Evolutionary conservation across 2,113 vertebrate genomes (phyloP), one percentile per base, ranked within the genome.

Genomic region (Antechinus stuartii): DNA sequence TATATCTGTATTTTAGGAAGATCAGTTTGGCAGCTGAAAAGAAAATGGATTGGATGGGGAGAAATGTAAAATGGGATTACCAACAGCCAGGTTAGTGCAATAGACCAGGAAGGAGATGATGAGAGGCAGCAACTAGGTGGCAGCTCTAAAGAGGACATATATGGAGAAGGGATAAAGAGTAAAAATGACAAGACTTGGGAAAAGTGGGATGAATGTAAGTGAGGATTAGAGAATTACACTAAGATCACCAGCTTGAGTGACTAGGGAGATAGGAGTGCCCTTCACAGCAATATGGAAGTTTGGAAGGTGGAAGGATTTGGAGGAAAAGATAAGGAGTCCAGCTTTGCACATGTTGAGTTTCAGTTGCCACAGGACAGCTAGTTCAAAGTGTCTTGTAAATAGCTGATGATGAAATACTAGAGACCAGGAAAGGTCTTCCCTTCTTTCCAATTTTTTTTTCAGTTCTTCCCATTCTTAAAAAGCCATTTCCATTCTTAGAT

Each of bases 141-240:
- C 42, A 54, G 90, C 0, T 0, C 0, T 3, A 19, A 50, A 24
- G 7, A 49, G 47, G 2, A 9, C 47, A 54, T 50, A 57, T 27
- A n/a, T 23, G 76, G 26, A 19, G 11, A 93, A 54, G 42, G 9
- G 0, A 26, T 55, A 23, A 35, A 90, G 54, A 90, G 30, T 55
- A 7, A 14, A 0, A 6, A 68, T 24, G n/a, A 6, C 12, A 53
- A 76, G 27, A 55, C 30, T 25, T 25, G 1, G n/a, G n/a, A 0
- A 23, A 22, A 22, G 16, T 42, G 35, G 35, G 1, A 6, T 84
- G 68, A 84, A 84, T 84, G 19, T 42, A 19, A 84, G 2, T 22
- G 35, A 84, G 5, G 19, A 84, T 84, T 42, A n/a, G 35, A 42
- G n/a, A 42, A n/a, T 46, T 46, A 49, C n/a, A 12, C 57, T 68